Base-by-base conservation (phyloP, 2,797 vertebrate genomes). In the Falco biarmicus region DNA sequence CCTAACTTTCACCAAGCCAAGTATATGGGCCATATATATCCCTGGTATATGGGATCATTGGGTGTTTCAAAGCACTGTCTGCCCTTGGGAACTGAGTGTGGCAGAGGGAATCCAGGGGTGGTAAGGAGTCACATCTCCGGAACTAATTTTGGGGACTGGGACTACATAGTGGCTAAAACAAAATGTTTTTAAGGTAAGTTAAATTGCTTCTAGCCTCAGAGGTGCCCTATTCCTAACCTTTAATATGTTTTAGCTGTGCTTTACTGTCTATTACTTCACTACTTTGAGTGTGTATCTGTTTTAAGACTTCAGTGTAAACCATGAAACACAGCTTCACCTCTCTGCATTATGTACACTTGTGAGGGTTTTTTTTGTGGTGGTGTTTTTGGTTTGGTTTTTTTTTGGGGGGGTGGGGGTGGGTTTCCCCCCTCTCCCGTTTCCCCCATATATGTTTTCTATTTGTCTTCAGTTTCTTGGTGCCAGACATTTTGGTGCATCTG, bases 401-500 rank as follows among this genome's bases (percentile, higher is more conserved):
- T 51, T 41, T 43, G 4, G 15, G 13, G 43, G 15, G 43, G 41
- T 37, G 37, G 37, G 37, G 37, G 37, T 37, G 37, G 37, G 37
- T 37, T 37, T 41, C 39, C 39, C 43, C 43, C 43, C 43, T 7
- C 43, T 8, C 45, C 8, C 21, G 8, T 28, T 26, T 13, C 10
- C 13, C 11, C 10, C 16, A 0, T 21, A 15, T 54, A 21, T 95
- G 89, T 65, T 97, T 91, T 84, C 18, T 92, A 16, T 93, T 95
- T 96, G 19, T n/a, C 57, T 84, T 56, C 63, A 47, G 15, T 84
- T 69, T 92, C 70, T 89, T 37, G 28, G 19, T 94, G 83, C 84
- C 87, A 90, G 90, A 71, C 63, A 15, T 74, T 93, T 80, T 93
- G 91, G 91, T 93, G 74, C 77, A 85, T 96, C 74, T 93, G 53